Evolutionary conservation across 2,888 invertebrate species (phyloP).

Genomic region (Drosophila greeni): DNA sequence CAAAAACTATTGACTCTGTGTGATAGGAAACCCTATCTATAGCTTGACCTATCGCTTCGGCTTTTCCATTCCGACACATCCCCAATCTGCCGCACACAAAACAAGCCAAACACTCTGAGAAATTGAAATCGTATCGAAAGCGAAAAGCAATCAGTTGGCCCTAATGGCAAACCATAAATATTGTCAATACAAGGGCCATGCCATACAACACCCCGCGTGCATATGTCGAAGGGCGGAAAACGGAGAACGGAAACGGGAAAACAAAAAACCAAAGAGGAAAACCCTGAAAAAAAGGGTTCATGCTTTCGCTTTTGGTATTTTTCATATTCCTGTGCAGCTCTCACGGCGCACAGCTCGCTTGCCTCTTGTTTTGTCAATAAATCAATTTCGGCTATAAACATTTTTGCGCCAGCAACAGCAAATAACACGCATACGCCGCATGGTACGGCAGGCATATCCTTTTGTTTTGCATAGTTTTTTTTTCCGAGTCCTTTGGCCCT

Average conservation of each 20-base stretch:
- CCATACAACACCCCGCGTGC: slow-evolving; percentile 39
- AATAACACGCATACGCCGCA: slow-evolving; percentile 69
- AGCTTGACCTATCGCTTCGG: not conserved
- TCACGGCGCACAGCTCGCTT: slow-evolving; percentile 6
- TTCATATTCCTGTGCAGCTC: slow-evolving; percentile 44
- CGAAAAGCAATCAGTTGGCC: slow-evolving; percentile 75
- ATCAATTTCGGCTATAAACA: slow-evolving; percentile 72
- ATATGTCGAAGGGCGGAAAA: slow-evolving; percentile 22
- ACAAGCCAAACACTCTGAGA: slow-evolving; percentile 52
- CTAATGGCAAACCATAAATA: slow-evolving; percentile 76
- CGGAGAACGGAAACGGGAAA: slow-evolving; percentile 18
- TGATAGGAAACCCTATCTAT: not conserved
- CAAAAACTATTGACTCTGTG: not conserved
- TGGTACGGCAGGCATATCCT: slow-evolving; percentile 49
- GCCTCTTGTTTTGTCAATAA: slow-evolving; percentile 73
- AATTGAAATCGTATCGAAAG: slow-evolving; percentile 67
- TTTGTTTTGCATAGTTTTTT: slow-evolving; percentile 55
- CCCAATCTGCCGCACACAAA: slow-evolving; percentile 19
- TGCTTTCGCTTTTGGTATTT: slow-evolving; percentile 43
- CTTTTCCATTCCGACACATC: not conserved
- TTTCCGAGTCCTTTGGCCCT: slow-evolving; percentile 19
- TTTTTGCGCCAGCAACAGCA: slow-evolving; percentile 41
- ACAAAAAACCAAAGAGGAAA: slow-evolving; percentile 11
- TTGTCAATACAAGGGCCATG: slow-evolving; percentile 50
- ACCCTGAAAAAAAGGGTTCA: slow-evolving; percentile 50